Evolutionary conservation across 2,797 vertebrate species (phyloP), one percentile per base, ranked within the genome.

Genomic region (Poecilia gillii): DNA sequence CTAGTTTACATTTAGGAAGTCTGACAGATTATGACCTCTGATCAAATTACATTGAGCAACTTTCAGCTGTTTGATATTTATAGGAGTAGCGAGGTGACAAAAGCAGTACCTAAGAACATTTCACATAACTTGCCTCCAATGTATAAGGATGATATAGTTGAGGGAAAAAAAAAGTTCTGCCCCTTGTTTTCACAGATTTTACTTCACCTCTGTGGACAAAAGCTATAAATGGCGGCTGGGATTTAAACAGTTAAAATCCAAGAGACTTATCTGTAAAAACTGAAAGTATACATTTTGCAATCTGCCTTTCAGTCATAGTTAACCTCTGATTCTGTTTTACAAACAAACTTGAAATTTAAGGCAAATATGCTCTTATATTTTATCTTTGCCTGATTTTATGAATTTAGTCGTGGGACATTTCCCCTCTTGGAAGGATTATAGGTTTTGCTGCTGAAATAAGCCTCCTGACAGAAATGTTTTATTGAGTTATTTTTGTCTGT

Each of bases 401-500:
- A 36, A 16, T 20, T 20, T 36, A 64, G 59, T 33, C 1, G 1
- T 36, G 59, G 33, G 31, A 64, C 31, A 33, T 64, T 36, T 23
- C 3, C 16, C 31, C 18, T 68, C 18, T 25, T 39, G 64, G 33
- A 66, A 41, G 64, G 64, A 66, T 23, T 66, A 20, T 41, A 0
- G 31, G 31, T 36, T 33, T 33, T 20, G 16, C 16, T 2, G 41
- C 20, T 41, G 3, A 41, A 68, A 41, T 41, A 68, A 41, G 8
- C 18, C 12, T 7, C 39, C 11, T 45, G 12, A 31, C 14, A 71
- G 23, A 45, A n/a, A 45, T 45, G 1, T 45, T n/a, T 5, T 81
- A 39, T 66, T 82, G 1, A 11, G 41, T 4, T 68, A n/a, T 84
- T 33, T 76, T 23, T 71, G 86, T 41, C 41, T 7, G 0, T 51